Base-by-base conservation (phyloP, 2,797 vertebrate species). In the Sternotherus odoratus region DNA sequence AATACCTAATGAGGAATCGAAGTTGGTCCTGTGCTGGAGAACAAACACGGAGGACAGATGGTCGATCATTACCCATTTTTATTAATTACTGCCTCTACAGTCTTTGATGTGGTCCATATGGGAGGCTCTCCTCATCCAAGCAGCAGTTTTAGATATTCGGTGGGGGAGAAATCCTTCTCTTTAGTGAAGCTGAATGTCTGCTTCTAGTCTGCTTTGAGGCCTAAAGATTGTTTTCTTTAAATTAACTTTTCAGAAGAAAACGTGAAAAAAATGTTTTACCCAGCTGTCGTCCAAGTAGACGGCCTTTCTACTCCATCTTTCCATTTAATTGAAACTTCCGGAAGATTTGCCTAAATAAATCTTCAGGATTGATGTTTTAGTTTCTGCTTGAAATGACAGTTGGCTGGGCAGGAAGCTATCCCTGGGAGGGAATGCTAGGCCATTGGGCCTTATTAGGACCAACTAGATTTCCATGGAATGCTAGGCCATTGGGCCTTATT, bases 1-100 rank as follows among this genome's bases (percentile, higher is more conserved):
- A 96, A 96, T 95, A 91, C 78, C 80, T 97, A 95, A 89, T 88
- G 94, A 97, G 91, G 91, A 75, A 88, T 79, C 10, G 43, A 88
- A 77, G 90, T 12, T 77, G 60, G 93, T 72, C 77, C 82, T 83
- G 84, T 28, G 30, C 87, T 2, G 1, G 6, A 10, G 84, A 83
- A 83, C 0, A 0, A 81, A 48, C 86, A 36, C 57, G 13, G 56
- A 36, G 81, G 94, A 94, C 92, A 97, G 90, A 94, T 96, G 96
- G 95, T 26, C 86, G 24, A 85, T 96, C 95, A 93, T 89, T 91
- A 92, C 85, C 82, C 9, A 2, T 91, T 94, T 96, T 97, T 96
- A 96, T 96, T 97, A 95, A 96, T 95, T 95, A 94, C 95, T 79
- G 57, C 77, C 86, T 87, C 90, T 69, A n/a, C 0, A 0, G 19